phyloP scores from a whole-genome alignment of 2,113 vertebrate species.

The Oreochromis spilurus region DNA sequence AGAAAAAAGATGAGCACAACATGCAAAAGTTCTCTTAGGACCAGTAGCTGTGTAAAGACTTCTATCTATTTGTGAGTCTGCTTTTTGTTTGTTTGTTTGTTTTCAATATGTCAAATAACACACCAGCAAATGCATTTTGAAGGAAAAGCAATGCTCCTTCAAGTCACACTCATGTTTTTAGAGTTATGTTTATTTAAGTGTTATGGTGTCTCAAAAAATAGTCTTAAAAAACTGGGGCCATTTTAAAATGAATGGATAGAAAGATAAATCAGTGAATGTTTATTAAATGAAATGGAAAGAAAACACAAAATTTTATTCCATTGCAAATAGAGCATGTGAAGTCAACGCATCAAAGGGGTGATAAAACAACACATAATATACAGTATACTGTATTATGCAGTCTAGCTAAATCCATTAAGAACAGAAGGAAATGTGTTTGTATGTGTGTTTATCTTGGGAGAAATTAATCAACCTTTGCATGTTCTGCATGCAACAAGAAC shows the following conservation, averaged over 20 bases:
- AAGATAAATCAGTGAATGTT: no score
- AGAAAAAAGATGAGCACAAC: neutral
- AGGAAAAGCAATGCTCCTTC: neutral
- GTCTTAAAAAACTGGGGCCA: neutral
- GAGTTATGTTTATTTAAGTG: neutral
- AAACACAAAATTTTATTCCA: neutral
- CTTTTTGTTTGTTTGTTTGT: neutral
- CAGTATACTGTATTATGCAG: neutral
- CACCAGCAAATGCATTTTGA: neutral
- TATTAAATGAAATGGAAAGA: no score
- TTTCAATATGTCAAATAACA: neutral
- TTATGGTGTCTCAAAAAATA: neutral
- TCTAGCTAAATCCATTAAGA: neutral
- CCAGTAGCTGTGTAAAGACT: neutral
- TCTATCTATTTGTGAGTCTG: neutral
- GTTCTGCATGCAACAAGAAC: neutral
- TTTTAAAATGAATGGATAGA: no score
- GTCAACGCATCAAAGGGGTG: neutral
- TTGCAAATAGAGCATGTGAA: neutral
- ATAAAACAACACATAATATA: neutral
- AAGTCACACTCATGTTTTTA: neutral
- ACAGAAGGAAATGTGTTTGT: neutral
- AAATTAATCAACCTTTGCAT: neutral
- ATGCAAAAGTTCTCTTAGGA: neutral
- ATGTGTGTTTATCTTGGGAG: neutral